These are phyloP conservation scores for Drosophila persimilis DNA, from an alignment of 1,140 invertebrate species.

Conservation along the genomic window DNA sequence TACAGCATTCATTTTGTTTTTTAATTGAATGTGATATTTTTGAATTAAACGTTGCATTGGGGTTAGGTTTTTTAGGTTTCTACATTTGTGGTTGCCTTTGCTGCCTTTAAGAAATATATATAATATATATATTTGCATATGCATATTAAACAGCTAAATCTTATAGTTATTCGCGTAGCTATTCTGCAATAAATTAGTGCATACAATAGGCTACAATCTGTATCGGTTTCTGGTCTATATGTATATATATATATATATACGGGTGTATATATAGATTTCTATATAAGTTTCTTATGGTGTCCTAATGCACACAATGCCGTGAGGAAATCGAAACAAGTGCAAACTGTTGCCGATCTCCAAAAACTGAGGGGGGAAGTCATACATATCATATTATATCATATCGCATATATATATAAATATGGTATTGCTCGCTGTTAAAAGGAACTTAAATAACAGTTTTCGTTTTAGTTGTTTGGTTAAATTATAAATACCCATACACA, in stretches of 20 bases:
- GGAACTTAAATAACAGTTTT: constrained; percentile 67
- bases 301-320: constrained; percentile 66
- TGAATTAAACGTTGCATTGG: constrained; percentile 63
- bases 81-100: constrained; percentile 56
- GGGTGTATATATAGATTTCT: constrained; percentile 15
- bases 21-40: constrained; percentile 58
- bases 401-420: constrained; percentile 27
- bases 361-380: constrained; percentile 43
- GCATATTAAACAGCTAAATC: constrained; percentile 68
- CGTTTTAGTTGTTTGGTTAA: constrained; percentile 45
- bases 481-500: constrained; percentile 39
- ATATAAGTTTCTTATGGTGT: constrained; percentile 53
- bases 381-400: constrained; percentile 51
- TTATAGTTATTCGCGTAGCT: constrained; percentile 67
- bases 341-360: constrained; percentile 29
- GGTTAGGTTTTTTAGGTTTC: constrained; percentile 33
- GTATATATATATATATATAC: constrained; percentile 36
- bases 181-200: constrained; percentile 70
- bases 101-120: constrained; percentile 65
- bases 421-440: constrained; percentile 58
- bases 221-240: constrained; percentile 36
- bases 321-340: constrained; percentile 63
- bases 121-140: constrained; percentile 53
- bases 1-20: constrained; percentile 57
- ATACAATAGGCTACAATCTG: constrained; percentile 61